Evolutionary conservation across 2,113 vertebrate species (phyloP), one percentile per base, ranked within the genome.

Genomic region (Percina caprodes): DNA sequence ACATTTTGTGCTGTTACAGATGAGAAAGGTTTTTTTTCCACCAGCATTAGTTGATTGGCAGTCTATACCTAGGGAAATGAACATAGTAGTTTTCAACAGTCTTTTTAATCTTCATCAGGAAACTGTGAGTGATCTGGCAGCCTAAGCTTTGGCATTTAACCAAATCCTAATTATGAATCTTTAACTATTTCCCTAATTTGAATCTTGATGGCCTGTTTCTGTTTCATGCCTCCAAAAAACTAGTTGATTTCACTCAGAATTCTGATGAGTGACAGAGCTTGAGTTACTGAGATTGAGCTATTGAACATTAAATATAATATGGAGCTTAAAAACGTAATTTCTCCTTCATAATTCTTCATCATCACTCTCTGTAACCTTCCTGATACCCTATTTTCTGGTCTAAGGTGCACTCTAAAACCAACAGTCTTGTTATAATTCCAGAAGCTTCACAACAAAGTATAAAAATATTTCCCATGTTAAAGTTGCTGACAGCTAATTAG

Each of bases 61-160:
- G 30, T 71, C 23, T 21, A 48, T 39, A 33, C 12, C 55, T 4
- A 26, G 69, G 56, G 51, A 79, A 79, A 79, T 72, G 11, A 74
- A 59, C 39, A 42, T 23, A 33, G 14, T 42, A 46, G n/a, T 63
- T 75, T 45, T 35, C 15, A 48, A 46, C 21, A 4, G 33, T 46
- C 24, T 33, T 56, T 77, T 79, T 81, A 62, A 88, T 88, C 66
- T 79, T 79, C 51, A 70, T 79, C 62, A 69, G 26, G 52, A 18
- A 45, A n/a, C 45, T 18, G 73, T 80, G 59, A 51, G 45, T 79
- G 71, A 82, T 69, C 30, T 78, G 55, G 39, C 77, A 60, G 70
- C 18, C 45, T 48, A 54, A 68, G 42, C 6, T 5, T 18, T 75
- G 58, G 16, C 58, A 62, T 69, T 74, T 77, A 61, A 26, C 52